These are phyloP conservation scores for Phoxinus dragarum DNA, from an alignment of 2,797 vertebrate species.

Conservation along the genomic window DNA sequence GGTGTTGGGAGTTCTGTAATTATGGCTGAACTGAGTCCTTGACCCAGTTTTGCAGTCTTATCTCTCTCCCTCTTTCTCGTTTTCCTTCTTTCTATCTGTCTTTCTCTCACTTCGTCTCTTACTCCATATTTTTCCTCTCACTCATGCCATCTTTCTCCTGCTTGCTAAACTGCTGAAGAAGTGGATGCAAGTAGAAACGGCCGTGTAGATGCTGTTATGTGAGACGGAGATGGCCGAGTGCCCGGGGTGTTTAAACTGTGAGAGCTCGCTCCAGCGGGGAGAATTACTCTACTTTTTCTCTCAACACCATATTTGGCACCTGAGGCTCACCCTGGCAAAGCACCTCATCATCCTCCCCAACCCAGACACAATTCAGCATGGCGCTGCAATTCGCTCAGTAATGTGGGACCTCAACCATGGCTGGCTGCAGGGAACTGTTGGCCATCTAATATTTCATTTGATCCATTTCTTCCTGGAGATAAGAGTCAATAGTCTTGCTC, in stretches of 20 bases:
- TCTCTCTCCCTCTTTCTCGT: constrained; percentile 36
- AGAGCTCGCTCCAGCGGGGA: constrained; percentile 80
- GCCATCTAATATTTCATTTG: constrained; percentile 62
- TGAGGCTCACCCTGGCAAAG: constrained; percentile 56
- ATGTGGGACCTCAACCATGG: constrained; percentile 74
- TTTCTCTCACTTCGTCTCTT: constrained; percentile 41
- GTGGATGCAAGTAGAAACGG: constrained; percentile 48
- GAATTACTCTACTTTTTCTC: constrained; percentile 76
- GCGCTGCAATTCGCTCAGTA: constrained; percentile 76
- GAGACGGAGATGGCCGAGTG: constrained; percentile 51
- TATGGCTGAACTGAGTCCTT: constrained; percentile 65
- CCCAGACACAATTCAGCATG: constrained; percentile 78
- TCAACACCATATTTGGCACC: constrained; percentile 56
- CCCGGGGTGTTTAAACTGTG: constrained; percentile 69
- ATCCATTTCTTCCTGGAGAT: constrained; percentile 60
- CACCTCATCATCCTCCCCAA: constrained; percentile 71
- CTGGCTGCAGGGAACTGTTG: constrained; percentile 68
- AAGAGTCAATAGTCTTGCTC: constrained; percentile 62
- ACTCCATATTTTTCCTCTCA: constrained; percentile 38
- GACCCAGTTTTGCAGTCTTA: constrained; percentile 65
- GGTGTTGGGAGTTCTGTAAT: constrained; percentile 64
- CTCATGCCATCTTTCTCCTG: constrained; percentile 32
- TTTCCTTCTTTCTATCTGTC: constrained; percentile 46
- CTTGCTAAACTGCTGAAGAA: constrained; percentile 46
- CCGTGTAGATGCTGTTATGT: constrained; percentile 57